These are phyloP conservation scores for Drosophila meridionalis DNA, from an alignment of 2,888 invertebrate species.

Conservation along the genomic window DNA sequence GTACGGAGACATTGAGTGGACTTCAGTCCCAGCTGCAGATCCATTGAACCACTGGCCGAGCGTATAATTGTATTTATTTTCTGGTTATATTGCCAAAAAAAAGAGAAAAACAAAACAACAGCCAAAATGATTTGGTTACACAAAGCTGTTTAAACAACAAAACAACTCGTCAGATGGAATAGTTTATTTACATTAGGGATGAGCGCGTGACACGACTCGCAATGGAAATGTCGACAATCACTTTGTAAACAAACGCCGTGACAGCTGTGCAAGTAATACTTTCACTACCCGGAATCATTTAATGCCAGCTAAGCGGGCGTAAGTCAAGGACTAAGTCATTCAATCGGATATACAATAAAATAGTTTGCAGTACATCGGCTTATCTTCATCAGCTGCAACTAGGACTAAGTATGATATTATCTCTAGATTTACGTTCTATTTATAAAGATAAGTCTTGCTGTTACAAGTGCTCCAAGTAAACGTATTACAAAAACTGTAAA, in stretches of 20 bases:
- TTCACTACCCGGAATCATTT: neutral
- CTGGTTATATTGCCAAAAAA: slow-evolving; percentile 30
- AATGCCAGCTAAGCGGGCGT: neutral
- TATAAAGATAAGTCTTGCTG: neutral
- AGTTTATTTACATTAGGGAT: slow-evolving; percentile 36
- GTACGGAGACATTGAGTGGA: slow-evolving; percentile 40
- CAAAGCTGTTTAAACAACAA: slow-evolving; percentile 47
- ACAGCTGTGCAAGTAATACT: neutral
- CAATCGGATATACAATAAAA: neutral
- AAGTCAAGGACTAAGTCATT: neutral
- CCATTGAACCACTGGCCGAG: slow-evolving; percentile 50
- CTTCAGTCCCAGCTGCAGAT: slow-evolving; percentile 26
- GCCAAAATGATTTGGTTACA: slow-evolving; percentile 49
- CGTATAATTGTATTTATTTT: slow-evolving; percentile 50
- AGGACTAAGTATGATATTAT: neutral
- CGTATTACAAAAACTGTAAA: neutral
- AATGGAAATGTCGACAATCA: neutral
- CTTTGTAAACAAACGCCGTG: neutral
- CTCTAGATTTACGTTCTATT: neutral
- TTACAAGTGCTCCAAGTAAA: neutral
- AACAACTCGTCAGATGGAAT: slow-evolving; percentile 11
- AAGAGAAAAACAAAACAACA: neutral
- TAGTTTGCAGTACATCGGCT: neutral
- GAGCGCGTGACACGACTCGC: slow-evolving; percentile 22
- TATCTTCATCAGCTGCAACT: neutral